phyloP scores from a whole-genome alignment of 1,140 invertebrate species.

The Magallana ariakensis region DNA sequence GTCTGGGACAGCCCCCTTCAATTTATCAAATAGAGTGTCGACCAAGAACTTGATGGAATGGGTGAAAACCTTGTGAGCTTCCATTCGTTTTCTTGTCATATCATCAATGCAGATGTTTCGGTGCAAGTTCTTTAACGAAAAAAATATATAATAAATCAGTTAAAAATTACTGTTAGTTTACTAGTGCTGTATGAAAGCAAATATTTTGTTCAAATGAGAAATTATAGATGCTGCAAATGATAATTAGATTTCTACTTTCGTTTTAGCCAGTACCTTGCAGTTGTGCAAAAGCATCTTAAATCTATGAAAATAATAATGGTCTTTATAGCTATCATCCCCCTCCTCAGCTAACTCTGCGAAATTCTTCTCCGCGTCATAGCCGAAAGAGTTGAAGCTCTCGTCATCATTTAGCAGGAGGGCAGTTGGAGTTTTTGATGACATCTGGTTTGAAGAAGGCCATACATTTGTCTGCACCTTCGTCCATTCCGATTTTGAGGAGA shows the following conservation, averaged over 20 bases:
- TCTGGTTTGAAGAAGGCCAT: slow-evolving; percentile 41
- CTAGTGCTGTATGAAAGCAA: too few species aligned
- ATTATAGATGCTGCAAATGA: too few species aligned
- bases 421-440: slow-evolving; percentile 50
- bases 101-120: slow-evolving; percentile 64
- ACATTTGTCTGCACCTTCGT: slow-evolving; percentile 49
- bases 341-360: slow-evolving; percentile 39
- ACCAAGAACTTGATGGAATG: slow-evolving; percentile 71
- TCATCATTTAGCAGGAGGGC: slow-evolving; percentile 39
- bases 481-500: slow-evolving; percentile 69
- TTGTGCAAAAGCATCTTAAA: slow-evolving; percentile 52
- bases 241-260: not conserved
- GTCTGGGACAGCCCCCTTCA: slow-evolving; percentile 53
- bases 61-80: slow-evolving; percentile 71
- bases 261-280: slow-evolving; percentile 33
- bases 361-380: slow-evolving; percentile 54
- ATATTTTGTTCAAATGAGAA: too few species aligned
- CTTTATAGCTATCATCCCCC: slow-evolving; percentile 24
- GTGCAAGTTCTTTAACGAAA: slow-evolving; percentile 6
- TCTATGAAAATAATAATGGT: slow-evolving; percentile 46
- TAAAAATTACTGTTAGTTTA: too few species aligned
- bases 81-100: slow-evolving; percentile 67
- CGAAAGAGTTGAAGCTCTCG: slow-evolving; percentile 44
- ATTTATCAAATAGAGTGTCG: slow-evolving; percentile 63
- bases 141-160: not conserved